Evolutionary conservation across 37 sponge, comb jelly and placozoan genomes (phyloP), one percentile per base, ranked within the genome.

Genomic region (Cliona cf. orientalis): DNA sequence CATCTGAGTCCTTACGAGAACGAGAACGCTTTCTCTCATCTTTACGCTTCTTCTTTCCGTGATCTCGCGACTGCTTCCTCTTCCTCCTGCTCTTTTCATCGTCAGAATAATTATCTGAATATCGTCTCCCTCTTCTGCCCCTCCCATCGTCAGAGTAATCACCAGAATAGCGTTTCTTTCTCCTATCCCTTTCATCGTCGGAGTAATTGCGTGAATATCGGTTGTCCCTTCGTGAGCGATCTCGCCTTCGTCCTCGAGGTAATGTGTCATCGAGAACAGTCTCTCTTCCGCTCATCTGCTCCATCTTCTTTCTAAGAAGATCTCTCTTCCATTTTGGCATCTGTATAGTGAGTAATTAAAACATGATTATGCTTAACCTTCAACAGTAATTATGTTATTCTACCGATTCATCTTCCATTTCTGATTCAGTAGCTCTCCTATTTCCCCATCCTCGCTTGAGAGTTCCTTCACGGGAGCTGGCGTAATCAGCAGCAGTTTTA

Each of bases 71-170:
- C 21, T 61, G 41, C 42, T 56, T 78, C 43, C 74, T 63, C 44
- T 61, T 67, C 41, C 49, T 83, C 76, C 84, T 83, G 26, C 65
- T 19, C 34, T 76, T 25, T 38, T 67, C 66, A 64, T 63, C 65
- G 33, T 63, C 78, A 17, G 34, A 78, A n/a, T 64, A n/a, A 4
- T 31, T 58, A 56, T 56, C 74, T 34, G 74, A 74, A 28, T 74
- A 57, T 4, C 72, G 49, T 3, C 21, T 44, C 3, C 58, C n/a
- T 9, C 68, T 42, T 66, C 57, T 39, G 22, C 46, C 46, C 44
- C 46, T 22, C 44, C 46, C 69, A 31, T 67, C 69, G 49, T 68
- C 46, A 3, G 42, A 36, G 17, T 72, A 29, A 2, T 36, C 40
- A 59, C 25, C 42, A 29, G 71, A 43, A 41, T 73, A 17, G 3